A percentile compares a stretch with the other conserved stretches of the same genome.
Conservation (phyloP, 2,113 vertebrate species). For the Axis porcinus region DNA sequence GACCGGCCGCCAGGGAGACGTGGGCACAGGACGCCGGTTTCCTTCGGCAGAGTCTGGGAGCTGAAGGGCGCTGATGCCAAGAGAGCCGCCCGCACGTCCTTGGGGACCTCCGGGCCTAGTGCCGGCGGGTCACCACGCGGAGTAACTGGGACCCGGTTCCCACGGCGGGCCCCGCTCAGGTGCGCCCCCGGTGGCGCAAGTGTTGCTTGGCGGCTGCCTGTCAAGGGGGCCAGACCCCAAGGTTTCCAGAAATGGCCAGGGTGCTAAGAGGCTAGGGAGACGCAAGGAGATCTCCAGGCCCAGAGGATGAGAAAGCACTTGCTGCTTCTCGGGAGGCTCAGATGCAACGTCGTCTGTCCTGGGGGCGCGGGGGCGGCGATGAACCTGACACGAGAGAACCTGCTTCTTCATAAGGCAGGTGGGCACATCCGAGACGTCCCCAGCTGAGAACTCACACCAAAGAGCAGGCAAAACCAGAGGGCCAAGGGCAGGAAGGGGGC, state of each 20-base stretch:
- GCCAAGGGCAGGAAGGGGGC: too few species aligned
- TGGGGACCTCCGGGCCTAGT: neutral
- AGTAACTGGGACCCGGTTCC: neutral
- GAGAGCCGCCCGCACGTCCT: neutral
- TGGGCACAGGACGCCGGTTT: rapidly evolving
- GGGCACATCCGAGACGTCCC: neutral
- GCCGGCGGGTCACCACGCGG: rapidly evolving
- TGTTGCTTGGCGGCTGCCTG: rapidly evolving
- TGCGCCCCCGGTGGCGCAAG: neutral
- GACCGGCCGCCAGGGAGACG: neutral
- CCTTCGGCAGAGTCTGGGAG: too few species aligned
- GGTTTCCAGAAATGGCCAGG: neutral
- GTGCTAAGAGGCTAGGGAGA: neutral
- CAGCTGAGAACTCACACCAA: neutral
- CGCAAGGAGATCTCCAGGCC: too few species aligned
- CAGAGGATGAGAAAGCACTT: too few species aligned
- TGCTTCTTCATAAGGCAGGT: too few species aligned
- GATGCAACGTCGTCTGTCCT: neutral
- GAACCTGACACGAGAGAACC: too few species aligned
- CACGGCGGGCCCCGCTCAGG: rapidly evolving
- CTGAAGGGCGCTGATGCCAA: rapidly evolving
- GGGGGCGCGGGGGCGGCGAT: too few species aligned
- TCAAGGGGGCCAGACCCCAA: rapidly evolving
- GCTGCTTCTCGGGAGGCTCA: neutral
- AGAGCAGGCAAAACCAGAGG: neutral